Evolutionary conservation across 2,888 invertebrate genomes (phyloP), one percentile per base, ranked within the genome.

Genomic region (Ariolimax columbianus): DNA sequence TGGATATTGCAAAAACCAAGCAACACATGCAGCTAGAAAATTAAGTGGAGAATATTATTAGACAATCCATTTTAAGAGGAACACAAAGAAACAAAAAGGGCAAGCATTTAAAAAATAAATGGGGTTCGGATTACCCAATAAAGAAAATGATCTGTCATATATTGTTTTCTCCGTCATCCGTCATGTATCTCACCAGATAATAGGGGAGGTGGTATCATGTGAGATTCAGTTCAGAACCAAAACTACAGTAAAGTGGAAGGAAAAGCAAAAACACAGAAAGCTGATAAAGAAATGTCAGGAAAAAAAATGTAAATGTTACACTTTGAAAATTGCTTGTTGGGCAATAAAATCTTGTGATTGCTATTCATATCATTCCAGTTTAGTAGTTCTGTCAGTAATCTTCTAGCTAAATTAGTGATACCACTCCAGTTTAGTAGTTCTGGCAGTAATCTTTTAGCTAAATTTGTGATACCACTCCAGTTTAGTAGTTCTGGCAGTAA

Each of bases 231-330:
- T 59, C 23, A 55, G 59, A 77, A n/a, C 51, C 30, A 19, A 9
- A 77, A 77, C 2, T 17, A 77, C 23, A 77, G 14, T 14, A 38
- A 59, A 36, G 30, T 55, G 77, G 55, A 40, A 55, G 2, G 43
- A 26, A 47, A 78, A 78, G 63, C 78, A 55, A 77, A 66, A 43
- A 63, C 51, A 43, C 26, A 30, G n/a, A 33, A 79, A 66, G 66
- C 66, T 66, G n/a, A 38, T 40, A 51, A 33, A 43, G 36, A 38
- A 63, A 7, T 55, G 7, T 23, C 14, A 55, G 23, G 11, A 55
- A 14, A 23, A 23, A 55, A 55, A 23, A 55, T 55, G 55, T 23
- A n/a, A n/a, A n/a, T n/a, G n/a, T n/a, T n/a, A 7, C 23, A 55
- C 55, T 63, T 1, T 63, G 63, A 63, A 63, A 26, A 63, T 30